Evolutionary conservation across 1,140 invertebrate species (phyloP), one percentile per base, ranked within the genome.

Genomic region (Alviniconcha marisindica): DNA sequence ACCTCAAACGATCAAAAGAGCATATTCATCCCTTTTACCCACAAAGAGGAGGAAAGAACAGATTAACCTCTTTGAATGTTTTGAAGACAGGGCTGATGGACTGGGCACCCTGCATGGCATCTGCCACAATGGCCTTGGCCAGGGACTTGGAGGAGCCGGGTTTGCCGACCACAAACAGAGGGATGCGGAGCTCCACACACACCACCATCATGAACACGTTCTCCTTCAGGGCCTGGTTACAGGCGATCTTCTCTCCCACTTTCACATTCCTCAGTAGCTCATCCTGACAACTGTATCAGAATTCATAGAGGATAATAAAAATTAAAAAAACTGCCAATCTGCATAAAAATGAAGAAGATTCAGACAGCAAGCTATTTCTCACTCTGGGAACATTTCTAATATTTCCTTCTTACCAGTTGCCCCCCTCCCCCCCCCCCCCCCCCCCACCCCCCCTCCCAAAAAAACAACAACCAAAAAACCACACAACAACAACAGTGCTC

Each of bases 151-250:
- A 91, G 77, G 91, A 91, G 15, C 92, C 92, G 63, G 92, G 92
- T 84, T 91, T 92, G 14, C 91, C 91, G 28, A 92, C 90, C 60
- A 92, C 77, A 77, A 92, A 92, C 18, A 92, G 79, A 14, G 91
- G 91, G 18, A 92, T 91, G n/a, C 88, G 81, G 21, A 89, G 77
- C 69, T 91, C 90, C 56, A 92, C 89, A 77, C 91, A 92, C 14
- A 90, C 81, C 18, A 92, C 86, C 90, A 92, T 92, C 88, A 92
- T 89, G 51, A 92, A 92, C n/a, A 92, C 81, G 73, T 92, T 92
- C 83, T 92, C 91, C 71, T 88, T 90, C 74, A 92, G 81, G 7
- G 91, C 91, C 71, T 89, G 87, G 83, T 92, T 92, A 7, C 82
- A 81, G 0, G 92, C 91, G 66, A 92, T 92, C 63, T 91, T 91